A percentile compares a stretch with the other conserved stretches of the same genome.
Conservation (phyloP, 2,888 invertebrate genomes). For the Parapristionchus giblindavisi region DNA sequence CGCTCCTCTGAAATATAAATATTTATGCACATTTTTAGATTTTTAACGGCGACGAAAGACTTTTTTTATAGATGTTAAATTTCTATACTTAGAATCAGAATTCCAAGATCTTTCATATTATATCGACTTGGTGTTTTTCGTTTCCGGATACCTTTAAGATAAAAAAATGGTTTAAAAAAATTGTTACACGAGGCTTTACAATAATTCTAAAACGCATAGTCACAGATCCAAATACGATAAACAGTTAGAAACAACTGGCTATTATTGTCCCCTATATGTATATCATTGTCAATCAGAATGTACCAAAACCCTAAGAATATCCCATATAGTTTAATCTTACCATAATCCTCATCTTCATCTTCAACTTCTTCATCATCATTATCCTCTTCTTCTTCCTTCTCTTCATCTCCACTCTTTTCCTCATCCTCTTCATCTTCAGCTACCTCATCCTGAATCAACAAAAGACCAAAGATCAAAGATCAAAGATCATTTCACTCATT, state of each 20-base stretch:
- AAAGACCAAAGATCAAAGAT: not conserved
- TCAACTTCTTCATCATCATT: slow-evolving; percentile 40
- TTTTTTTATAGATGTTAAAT: too few relatives aligned
- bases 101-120: too few relatives aligned
- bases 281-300: not conserved
- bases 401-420: slow-evolving; percentile 41
- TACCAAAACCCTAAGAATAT: not conserved
- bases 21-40: not conserved
- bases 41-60: too few relatives aligned
- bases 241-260: too few relatives aligned
- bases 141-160: too few relatives aligned
- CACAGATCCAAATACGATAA: too few relatives aligned
- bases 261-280: too few relatives aligned
- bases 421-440: slow-evolving; percentile 40
- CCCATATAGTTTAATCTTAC: slow-evolving; percentile 3
- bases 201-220: too few relatives aligned
- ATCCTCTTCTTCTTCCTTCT: slow-evolving; percentile 41
- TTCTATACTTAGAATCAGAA: too few relatives aligned
- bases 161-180: too few relatives aligned
- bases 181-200: too few relatives aligned
- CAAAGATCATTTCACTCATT: not conserved
- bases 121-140: too few relatives aligned
- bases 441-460: slow-evolving; percentile 17
- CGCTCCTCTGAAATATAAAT: slow-evolving; percentile 20
- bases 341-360: slow-evolving; percentile 36